Conservation (phyloP, 2,888 invertebrate species). For the Agrochola litura region DNA sequence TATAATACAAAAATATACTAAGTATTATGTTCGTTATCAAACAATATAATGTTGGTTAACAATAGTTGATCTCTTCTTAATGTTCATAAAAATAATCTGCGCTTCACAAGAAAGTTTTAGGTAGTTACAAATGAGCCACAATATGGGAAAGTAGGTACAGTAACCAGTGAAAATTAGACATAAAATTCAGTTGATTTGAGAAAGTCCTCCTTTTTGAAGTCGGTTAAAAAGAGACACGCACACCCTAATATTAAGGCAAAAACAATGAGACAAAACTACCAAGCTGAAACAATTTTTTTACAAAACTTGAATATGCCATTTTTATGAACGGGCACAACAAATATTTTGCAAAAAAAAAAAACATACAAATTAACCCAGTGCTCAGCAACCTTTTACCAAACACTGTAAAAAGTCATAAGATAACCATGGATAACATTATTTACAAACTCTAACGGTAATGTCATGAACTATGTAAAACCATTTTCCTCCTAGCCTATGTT, state of each 20-base stretch:
- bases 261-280: neutral
- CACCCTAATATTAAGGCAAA: neutral
- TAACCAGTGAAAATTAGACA: neutral
- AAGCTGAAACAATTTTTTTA: neutral
- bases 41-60: neutral
- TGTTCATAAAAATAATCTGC: neutral
- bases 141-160: neutral
- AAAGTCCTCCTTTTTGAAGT: no score
- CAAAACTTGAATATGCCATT: no score
- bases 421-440: no score
- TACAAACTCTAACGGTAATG: neutral
- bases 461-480: neutral
- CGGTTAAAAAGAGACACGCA: neutral
- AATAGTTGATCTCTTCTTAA: neutral
- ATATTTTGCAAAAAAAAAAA: neutral
- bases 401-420: no score
- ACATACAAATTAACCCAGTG: no score
- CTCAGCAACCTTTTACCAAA: no score
- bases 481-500: constrained; percentile 12
- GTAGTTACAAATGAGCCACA: neutral
- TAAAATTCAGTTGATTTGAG: no score
- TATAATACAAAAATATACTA: neutral
- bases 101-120: neutral
- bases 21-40: neutral
- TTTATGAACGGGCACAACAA: neutral